Conservation (phyloP, 1,140 invertebrate genomes). For the Hesperophylax magnus region DNA sequence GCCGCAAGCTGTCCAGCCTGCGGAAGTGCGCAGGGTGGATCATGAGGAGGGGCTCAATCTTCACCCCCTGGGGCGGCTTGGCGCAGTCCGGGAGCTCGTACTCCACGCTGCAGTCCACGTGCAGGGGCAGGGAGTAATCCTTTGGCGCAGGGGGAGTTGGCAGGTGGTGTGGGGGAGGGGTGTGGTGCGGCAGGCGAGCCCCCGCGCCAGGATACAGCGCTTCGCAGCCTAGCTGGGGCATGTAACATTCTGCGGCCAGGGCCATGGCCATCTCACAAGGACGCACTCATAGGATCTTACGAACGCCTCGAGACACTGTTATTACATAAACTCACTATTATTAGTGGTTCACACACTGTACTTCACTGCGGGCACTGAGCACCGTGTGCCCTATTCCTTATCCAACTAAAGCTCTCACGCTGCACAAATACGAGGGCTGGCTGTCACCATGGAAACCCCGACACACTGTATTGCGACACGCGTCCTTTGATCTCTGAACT, state of each 20-base stretch:
- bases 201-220: constrained; percentile 37
- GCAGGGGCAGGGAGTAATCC: constrained; percentile 84
- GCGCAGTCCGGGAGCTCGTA: constrained; percentile 87
- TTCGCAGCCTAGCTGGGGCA: constrained; percentile 36
- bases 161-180: constrained; percentile 12
- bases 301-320: background rate
- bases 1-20: constrained; percentile 81
- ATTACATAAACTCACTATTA: background rate
- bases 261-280: constrained; percentile 51
- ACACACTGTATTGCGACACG: background rate
- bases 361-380: background rate
- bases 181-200: constrained; percentile 10
- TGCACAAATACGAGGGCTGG: background rate
- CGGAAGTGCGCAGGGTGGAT: constrained; percentile 89
- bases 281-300: background rate
- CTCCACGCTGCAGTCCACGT: constrained; percentile 88
- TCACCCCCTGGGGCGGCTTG: constrained; percentile 82
- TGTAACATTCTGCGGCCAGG: constrained; percentile 51
- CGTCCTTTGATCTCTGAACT: constrained; percentile 6
- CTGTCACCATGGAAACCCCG: constrained; percentile 16
- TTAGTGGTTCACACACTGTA: background rate
- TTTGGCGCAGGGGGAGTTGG: constrained; percentile 68
- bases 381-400: background rate
- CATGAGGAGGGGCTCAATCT: constrained; percentile 84
- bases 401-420: background rate